phyloP scores from a whole-genome alignment of 2,888 invertebrate species.

The Charanyca ferruginea region DNA sequence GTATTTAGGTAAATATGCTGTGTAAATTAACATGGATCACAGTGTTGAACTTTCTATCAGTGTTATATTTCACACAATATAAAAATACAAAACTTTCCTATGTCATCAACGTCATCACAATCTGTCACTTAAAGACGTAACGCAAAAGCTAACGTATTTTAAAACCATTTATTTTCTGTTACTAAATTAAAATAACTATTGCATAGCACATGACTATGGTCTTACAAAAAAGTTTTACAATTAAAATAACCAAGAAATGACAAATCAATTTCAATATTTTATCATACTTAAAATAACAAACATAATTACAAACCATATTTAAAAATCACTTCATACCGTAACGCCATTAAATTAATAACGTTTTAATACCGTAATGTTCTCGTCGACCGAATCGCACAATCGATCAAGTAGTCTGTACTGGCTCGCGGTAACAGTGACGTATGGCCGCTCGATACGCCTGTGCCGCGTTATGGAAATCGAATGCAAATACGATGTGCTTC shows the following conservation, averaged over 20 bases:
- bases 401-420: conserved; percentile 76
- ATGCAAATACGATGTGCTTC: conserved; percentile 88
- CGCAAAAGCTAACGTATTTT: no score
- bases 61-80: conserved; percentile 9
- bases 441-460: conserved; percentile 86
- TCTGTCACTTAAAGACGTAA: conserved; percentile 9
- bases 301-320: conserved; percentile 12
- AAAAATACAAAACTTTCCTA: no score
- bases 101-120: no score
- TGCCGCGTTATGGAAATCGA: conserved; percentile 88
- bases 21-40: background rate
- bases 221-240: background rate
- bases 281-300: conserved; percentile 19
- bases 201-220: background rate
- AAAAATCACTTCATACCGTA: conserved; percentile 7
- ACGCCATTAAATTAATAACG: conserved; percentile 41
- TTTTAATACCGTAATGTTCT: conserved; percentile 68
- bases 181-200: background rate
- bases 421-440: conserved; percentile 84
- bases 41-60: background rate
- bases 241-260: background rate
- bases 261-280: background rate
- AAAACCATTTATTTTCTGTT: no score
- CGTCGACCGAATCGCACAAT: conserved; percentile 74
- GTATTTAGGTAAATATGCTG: no score